Evolutionary conservation across 2,888 invertebrate species (phyloP), one percentile per base, ranked within the genome.

Genomic region (Andrena fulva): DNA sequence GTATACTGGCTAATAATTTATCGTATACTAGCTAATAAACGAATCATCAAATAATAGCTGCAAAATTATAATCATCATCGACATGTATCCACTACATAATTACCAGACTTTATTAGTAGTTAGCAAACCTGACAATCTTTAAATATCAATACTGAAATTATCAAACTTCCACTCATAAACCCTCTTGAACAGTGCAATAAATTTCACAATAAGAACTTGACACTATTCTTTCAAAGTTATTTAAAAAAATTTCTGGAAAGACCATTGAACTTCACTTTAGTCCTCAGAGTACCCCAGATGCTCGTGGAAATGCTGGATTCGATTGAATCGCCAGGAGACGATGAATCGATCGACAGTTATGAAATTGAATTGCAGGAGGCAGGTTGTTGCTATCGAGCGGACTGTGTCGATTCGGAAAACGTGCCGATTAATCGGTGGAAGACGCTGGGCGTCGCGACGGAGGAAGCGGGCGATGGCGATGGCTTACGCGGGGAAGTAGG

Each of bases 401-500:
- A 29, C 5, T 0, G 52, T n/a, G 16, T 16, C 42, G 42, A 29
- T 77, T 63, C 52, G 42, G 50, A 27, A 78, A 79, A 64, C 27
- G 33, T 54, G 2, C 4, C 52, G 64, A 69, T 69, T n/a, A 69
- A 77, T 71, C 70, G 10, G 54, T 48, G 64, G 67, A 24, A 56
- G 84, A 86, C 73, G 75, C 50, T 54, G 75, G 59, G 33, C 68
- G 75, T 69, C 60, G 81, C 77, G 69, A 79, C 88, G 87, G 82
- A 85, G 87, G 89, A 87, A 86, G 42, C 42, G 16, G 86, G 69
- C 72, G 77, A 87, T 80, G 87, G 78, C 82, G 85, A 80, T 83
- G 87, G 87, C 87, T 81, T 81, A 78, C 83, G 79, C 81, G 42
- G 82, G 80, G 79, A 93, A 93, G 93, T 93, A 91, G 93, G 93